Conservation (phyloP, 1,140 invertebrate species). For the Sinonovacula constricta region DNA sequence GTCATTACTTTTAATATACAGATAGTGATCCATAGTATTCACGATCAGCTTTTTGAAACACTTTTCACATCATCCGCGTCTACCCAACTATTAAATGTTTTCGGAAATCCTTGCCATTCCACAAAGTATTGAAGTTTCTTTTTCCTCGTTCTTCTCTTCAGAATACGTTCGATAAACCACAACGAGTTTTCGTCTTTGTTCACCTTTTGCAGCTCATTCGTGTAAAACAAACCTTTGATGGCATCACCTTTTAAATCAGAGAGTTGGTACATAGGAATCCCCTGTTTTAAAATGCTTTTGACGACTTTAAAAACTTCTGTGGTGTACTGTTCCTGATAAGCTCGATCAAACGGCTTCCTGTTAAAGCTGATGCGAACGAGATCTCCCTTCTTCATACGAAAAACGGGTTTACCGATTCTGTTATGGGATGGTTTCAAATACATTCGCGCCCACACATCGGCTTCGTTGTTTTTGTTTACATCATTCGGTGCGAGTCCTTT, state of each 20-base stretch:
- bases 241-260: constrained; percentile 21
- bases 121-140: constrained; percentile 29
- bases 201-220: constrained; percentile 42
- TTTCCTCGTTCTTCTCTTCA: constrained; percentile 14
- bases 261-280: constrained; percentile 39
- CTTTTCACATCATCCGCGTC: constrained; percentile 14
- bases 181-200: constrained; percentile 32
- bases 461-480: constrained; percentile 22
- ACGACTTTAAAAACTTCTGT: constrained; percentile 45
- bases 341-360: constrained; percentile 36
- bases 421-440: constrained; percentile 44
- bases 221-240: constrained; percentile 35
- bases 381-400: constrained; percentile 36
- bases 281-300: constrained; percentile 20
- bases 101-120: constrained; percentile 24
- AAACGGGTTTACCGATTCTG: not conserved
- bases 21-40: constrained; percentile 8
- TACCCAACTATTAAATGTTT: constrained; percentile 29
- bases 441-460: constrained; percentile 45
- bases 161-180: constrained; percentile 20
- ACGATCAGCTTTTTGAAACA: not conserved
- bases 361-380: constrained; percentile 45
- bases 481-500: not conserved
- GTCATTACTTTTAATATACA: constrained; percentile 34
- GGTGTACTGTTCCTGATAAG: constrained; percentile 42